Conservation (phyloP, 1,140 invertebrate genomes). For the Meteorus sp. region DNA sequence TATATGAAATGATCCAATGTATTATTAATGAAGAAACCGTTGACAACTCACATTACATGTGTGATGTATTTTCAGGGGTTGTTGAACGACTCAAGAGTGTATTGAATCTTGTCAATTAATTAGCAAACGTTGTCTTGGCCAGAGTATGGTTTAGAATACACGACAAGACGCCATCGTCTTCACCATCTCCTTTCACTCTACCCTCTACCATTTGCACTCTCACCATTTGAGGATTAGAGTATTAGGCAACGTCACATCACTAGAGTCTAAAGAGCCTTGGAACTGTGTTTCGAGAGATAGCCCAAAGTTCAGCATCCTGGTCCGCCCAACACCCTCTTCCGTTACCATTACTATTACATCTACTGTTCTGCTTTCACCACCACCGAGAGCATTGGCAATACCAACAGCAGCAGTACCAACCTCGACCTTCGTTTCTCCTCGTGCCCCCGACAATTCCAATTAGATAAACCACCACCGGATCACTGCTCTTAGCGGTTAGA, state of each 20-base stretch:
- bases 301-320: conserved; percentile 51
- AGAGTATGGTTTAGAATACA: conserved; percentile 9
- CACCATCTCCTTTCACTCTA: too few species aligned
- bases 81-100: neutral
- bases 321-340: conserved; percentile 24
- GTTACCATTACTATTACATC: too few species aligned
- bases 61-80: neutral
- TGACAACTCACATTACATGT: neutral
- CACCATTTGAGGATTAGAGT: conserved; percentile 48
- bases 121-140: conserved; percentile 39
- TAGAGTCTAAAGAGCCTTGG: conserved; percentile 58
- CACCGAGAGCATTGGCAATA: neutral
- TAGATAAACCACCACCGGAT: conserved; percentile 56
- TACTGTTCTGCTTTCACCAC: conserved; percentile 22
- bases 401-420: conserved; percentile 1
- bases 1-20: too few species aligned
- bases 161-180: conserved; percentile 4
- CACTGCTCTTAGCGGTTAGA: conserved; percentile 52
- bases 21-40: neutral
- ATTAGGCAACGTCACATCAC: conserved; percentile 59
- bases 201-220: conserved; percentile 21
- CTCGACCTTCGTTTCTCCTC: conserved; percentile 15
- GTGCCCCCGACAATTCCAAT: conserved; percentile 55
- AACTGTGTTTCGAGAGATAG: conserved; percentile 55
- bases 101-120: conserved; percentile 49